Evolutionary conservation across 2,797 vertebrate species (phyloP).

Genomic region (Sebastes iracundus): DNA sequence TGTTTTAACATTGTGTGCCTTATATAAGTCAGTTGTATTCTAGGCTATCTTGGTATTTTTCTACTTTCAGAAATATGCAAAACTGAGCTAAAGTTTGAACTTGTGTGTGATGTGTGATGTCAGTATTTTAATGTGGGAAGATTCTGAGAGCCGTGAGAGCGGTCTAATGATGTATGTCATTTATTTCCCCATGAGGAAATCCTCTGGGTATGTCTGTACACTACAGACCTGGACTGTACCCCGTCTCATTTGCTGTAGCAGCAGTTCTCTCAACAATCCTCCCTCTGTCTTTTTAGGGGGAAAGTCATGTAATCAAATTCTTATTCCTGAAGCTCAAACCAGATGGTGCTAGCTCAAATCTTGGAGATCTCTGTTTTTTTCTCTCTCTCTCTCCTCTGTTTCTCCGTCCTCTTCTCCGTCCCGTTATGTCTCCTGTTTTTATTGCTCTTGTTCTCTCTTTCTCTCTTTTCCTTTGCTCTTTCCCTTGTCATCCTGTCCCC

Average conservation of each 20-base stretch:
- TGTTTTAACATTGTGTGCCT: too few species aligned
- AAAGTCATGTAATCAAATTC: constrained; percentile 67
- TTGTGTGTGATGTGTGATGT: neutral
- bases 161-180: constrained; percentile 21
- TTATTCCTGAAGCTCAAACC: constrained; percentile 69
- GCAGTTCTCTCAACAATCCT: constrained; percentile 63
- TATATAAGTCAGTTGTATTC: neutral
- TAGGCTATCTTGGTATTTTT: neutral
- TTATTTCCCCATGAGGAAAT: constrained; percentile 35
- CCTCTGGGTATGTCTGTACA: constrained; percentile 13
- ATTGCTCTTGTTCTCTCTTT: constrained; percentile 35
- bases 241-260: constrained; percentile 52
- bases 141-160: neutral
- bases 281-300: constrained; percentile 67
- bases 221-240: constrained; percentile 31
- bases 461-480: neutral
- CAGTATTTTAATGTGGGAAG: neutral
- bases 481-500: constrained; percentile 1
- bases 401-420: neutral
- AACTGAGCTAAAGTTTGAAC: neutral
- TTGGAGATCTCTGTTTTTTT: constrained; percentile 18
- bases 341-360: constrained; percentile 65
- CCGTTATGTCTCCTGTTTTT: constrained; percentile 30
- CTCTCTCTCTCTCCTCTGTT: neutral
- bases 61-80: neutral